Evolutionary conservation across 2,888 invertebrate genomes (phyloP).

Genomic region (Eumerus sabulonum): DNA sequence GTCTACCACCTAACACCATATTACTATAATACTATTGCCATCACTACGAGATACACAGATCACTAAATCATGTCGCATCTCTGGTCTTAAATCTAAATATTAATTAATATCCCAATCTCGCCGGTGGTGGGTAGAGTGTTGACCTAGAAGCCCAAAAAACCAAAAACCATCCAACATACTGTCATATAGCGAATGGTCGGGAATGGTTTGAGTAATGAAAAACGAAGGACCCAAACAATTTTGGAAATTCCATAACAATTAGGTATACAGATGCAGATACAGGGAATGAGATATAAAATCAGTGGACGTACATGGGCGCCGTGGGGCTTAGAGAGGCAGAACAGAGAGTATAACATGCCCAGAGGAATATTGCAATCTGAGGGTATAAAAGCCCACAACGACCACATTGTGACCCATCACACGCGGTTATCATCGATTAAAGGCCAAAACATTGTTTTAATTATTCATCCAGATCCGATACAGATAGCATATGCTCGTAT

Average conservation of each 20-base stretch:
- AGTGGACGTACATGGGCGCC: neutral
- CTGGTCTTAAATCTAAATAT: conserved; percentile 37
- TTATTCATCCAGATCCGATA: conserved; percentile 37
- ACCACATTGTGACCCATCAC: conserved; percentile 40
- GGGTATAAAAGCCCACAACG: conserved; percentile 26
- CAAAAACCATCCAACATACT: neutral
- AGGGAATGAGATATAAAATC: neutral
- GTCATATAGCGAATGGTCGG: too few species aligned
- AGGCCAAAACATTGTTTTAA: conserved; percentile 57
- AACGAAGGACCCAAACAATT: conserved; percentile 6
- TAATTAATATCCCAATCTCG: conserved; percentile 51
- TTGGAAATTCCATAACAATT: conserved; percentile 34
- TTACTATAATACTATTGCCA: neutral
- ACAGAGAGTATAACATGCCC: too few species aligned
- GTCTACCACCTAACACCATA: neutral
- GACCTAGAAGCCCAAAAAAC: neutral
- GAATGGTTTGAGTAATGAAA: too few species aligned
- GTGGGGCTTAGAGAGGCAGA: too few species aligned
- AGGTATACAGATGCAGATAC: neutral
- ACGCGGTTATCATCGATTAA: conserved; percentile 59
- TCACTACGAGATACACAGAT: neutral
- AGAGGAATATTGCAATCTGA: neutral
- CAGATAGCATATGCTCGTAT: too few species aligned
- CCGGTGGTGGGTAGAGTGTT: conserved; percentile 15
- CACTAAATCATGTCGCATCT: neutral